These are phyloP conservation scores for Anoplophora glabripennis DNA, from an alignment of 1,140 invertebrate species.

Conservation along the genomic window DNA sequence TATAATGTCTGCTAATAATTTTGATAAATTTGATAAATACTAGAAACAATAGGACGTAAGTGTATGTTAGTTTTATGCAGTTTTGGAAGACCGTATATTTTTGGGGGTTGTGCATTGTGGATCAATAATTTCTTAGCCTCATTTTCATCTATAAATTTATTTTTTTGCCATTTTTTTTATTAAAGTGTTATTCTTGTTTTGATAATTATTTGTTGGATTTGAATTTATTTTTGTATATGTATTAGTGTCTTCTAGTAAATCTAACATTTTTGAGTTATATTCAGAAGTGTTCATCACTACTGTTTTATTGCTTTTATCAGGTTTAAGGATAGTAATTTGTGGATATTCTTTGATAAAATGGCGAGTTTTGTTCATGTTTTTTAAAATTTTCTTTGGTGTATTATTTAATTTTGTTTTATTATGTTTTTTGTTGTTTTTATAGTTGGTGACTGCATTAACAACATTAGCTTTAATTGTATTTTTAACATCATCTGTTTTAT, in stretches of 20 bases:
- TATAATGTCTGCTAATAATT: too few relatives aligned
- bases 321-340: background rate
- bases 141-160: too few relatives aligned
- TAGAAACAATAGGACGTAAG: too few relatives aligned
- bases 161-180: background rate
- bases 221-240: background rate
- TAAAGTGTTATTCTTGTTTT: background rate
- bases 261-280: background rate
- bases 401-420: background rate
- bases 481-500: too few relatives aligned
- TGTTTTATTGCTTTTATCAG: constrained; percentile 1
- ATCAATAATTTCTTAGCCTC: too few relatives aligned
- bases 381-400: background rate
- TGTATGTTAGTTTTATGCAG: too few relatives aligned
- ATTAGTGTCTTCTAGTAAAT: background rate
- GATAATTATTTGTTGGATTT: background rate
- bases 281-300: background rate
- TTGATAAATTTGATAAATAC: too few relatives aligned
- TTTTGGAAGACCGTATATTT: too few relatives aligned
- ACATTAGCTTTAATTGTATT: too few relatives aligned
- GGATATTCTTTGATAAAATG: background rate
- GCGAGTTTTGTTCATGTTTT: background rate
- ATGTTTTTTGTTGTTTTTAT: too few relatives aligned
- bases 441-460: too few relatives aligned
- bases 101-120: too few relatives aligned